These are phyloP conservation scores for Sebastes kiyomatsui DNA, from an alignment of 2,797 vertebrate genomes.

Conservation along the genomic window DNA sequence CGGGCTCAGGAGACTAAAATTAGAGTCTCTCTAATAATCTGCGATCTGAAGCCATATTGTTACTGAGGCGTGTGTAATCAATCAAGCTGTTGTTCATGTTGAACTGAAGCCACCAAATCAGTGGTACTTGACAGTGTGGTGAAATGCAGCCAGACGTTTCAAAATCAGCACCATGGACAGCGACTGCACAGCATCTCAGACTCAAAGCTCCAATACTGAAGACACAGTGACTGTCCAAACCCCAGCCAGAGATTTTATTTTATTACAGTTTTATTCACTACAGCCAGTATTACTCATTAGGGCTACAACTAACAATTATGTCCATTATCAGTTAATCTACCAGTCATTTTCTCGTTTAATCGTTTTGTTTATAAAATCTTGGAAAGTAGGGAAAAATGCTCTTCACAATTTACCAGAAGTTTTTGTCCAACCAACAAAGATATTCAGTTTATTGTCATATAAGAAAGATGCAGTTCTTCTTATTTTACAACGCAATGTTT, in stretches of 20 bases:
- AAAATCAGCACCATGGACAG: conserved; percentile 72
- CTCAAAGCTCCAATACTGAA: neutral
- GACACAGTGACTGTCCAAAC: neutral
- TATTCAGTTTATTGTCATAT: neutral
- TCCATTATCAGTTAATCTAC: neutral
- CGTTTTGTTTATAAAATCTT: neutral
- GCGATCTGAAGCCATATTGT: conserved; percentile 34
- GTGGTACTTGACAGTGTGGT: conserved; percentile 9
- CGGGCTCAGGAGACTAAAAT: conserved; percentile 13
- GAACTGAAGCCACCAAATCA: conserved; percentile 43
- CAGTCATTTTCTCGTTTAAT: neutral
- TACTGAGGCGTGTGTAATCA: conserved; percentile 49
- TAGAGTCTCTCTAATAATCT: conserved; percentile 31
- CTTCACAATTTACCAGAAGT: neutral
- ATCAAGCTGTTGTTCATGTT: conserved; percentile 39
- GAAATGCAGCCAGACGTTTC: conserved; percentile 6
- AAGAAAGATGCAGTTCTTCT: neutral
- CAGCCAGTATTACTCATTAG: neutral
- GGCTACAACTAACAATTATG: neutral
- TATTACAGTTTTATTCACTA: neutral
- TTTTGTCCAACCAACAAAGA: neutral
- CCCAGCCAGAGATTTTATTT: neutral
- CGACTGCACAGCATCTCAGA: neutral
- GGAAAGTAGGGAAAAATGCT: neutral
- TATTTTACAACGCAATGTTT: neutral